Evolutionary conservation across 1,140 invertebrate species (phyloP).

Genomic region (Drosophila sturtevanti): DNA sequence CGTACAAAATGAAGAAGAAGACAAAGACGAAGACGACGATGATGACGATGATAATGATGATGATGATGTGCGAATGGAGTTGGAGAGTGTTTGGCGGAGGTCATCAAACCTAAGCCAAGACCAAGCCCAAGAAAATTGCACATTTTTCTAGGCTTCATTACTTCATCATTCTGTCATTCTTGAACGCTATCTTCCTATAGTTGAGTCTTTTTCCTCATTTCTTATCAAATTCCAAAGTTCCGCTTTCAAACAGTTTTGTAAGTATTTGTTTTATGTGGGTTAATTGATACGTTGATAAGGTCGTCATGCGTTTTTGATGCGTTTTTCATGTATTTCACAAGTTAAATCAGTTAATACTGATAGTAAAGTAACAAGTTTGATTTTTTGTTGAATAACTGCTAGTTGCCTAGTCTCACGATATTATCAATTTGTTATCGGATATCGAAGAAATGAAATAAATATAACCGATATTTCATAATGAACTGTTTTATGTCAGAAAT

Average conservation of each 20-base stretch:
- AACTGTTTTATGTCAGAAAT: no score
- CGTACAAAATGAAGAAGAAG: conserved; percentile 30
- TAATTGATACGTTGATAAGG: conserved; percentile 68
- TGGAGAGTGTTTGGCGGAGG: conserved; percentile 42
- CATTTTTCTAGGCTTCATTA: neutral
- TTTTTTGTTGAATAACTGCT: neutral
- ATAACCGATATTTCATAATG: no score
- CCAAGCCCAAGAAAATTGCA: conserved; percentile 33
- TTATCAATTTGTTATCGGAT: neutral
- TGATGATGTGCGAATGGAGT: conserved; percentile 12
- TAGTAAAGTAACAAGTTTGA: neutral
- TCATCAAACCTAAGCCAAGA: conserved; percentile 69
- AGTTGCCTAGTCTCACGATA: neutral
- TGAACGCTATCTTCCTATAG: neutral
- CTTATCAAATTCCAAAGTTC: conserved; percentile 31
- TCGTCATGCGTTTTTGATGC: conserved; percentile 25
- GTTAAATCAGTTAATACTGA: neutral
- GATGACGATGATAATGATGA: neutral
- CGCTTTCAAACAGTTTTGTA: conserved; percentile 35
- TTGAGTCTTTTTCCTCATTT: neutral
- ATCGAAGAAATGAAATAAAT: no score
- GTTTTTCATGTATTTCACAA: neutral
- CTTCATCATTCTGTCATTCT: neutral
- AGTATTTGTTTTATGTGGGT: conserved; percentile 43
- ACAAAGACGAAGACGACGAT: neutral